phyloP scores from a whole-genome alignment of 64 coral and sea anemone species.

The Astreopora myriophthalma region DNA sequence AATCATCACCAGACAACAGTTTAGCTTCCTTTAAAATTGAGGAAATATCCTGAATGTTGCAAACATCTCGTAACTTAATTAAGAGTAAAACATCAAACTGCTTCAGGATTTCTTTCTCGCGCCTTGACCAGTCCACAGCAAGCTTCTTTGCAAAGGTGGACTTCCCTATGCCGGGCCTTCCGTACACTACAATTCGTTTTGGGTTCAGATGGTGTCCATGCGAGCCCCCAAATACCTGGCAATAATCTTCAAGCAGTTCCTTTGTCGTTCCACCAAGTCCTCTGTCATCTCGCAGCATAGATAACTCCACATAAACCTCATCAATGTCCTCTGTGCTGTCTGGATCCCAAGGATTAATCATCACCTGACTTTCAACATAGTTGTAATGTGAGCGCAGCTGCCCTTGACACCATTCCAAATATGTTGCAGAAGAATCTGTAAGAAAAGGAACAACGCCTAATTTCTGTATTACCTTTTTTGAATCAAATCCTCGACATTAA shows the following conservation, averaged over 20 bases:
- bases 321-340: background rate
- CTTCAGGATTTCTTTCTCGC: background rate
- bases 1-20: background rate
- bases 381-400: background rate
- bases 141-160: slow-evolving; percentile 7
- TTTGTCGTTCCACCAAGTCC: background rate
- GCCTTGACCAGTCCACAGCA: background rate
- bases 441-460: no score
- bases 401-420: no score
- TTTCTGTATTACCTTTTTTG: no score
- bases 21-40: background rate
- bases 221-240: background rate
- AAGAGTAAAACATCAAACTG: background rate
- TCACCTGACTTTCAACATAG: background rate
- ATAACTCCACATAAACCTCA: background rate
- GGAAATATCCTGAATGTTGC: background rate
- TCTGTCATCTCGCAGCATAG: background rate
- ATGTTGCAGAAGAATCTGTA: no score
- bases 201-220: background rate
- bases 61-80: background rate
- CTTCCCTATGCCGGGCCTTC: slow-evolving; percentile 3
- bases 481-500: no score
- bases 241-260: background rate
- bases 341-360: background rate
- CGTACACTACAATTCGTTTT: slow-evolving; percentile 13